Evolutionary conservation across 1,140 invertebrate species (phyloP).

Genomic region (Drosophila obscura): DNA sequence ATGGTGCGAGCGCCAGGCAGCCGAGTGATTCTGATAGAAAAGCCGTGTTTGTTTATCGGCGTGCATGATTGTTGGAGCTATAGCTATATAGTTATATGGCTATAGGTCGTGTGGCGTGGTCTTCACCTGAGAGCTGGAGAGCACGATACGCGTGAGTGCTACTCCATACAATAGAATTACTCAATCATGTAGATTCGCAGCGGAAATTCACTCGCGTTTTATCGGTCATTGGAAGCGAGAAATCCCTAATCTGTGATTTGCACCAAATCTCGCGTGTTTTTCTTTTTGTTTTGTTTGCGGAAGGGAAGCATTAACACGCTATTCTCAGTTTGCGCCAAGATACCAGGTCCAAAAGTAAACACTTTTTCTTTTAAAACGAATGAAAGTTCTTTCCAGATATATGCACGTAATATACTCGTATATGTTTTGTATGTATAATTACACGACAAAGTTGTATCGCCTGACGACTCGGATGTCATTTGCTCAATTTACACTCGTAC

Average conservation of each 20-base stretch:
- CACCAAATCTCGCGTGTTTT: too few species aligned
- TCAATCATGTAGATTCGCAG: too few species aligned
- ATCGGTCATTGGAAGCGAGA: too few species aligned
- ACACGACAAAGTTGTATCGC: conserved; percentile 29
- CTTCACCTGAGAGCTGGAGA: conserved; percentile 15
- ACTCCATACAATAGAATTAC: too few species aligned
- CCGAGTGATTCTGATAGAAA: conserved; percentile 30
- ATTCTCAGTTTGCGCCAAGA: too few species aligned
- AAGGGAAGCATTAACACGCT: too few species aligned
- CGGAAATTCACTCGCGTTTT: too few species aligned
- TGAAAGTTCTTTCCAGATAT: not conserved
- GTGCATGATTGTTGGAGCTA: conserved; percentile 15
- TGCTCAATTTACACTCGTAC: conserved; percentile 74
- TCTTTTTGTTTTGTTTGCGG: too few species aligned
- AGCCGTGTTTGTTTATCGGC: conserved; percentile 19
- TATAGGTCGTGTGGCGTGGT: conserved; percentile 45
- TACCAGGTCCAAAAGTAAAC: not conserved
- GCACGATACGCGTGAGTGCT: conserved; percentile 40
- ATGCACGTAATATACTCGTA: too few species aligned
- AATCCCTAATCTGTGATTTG: too few species aligned
- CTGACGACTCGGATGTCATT: conserved; percentile 39
- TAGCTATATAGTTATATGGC: conserved; percentile 8
- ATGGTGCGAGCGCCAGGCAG: conserved; percentile 20
- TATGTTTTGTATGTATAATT: conserved; percentile 5
- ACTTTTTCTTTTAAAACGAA: not conserved